phyloP scores from a whole-genome alignment of 2,113 vertebrate genomes.

The Glaucidium brasilianum region DNA sequence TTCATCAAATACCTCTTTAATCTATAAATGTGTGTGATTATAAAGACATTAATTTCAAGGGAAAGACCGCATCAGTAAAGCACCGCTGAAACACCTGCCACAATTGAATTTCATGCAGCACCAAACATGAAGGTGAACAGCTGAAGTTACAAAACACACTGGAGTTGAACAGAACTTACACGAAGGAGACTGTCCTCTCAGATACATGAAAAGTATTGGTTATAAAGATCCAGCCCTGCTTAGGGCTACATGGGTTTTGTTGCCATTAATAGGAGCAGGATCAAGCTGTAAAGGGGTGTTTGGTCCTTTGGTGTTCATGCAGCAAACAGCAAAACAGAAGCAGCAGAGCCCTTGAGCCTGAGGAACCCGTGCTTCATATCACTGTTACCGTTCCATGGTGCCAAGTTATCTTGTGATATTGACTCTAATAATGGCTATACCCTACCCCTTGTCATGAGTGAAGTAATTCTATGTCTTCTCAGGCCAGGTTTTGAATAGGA shows the following conservation, averaged over 20 bases:
- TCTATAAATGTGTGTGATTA: constrained; percentile 64
- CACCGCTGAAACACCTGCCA: not conserved
- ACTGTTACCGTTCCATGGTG: not conserved
- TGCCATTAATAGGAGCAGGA: not conserved
- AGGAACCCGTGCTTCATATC: not conserved
- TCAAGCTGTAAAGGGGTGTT: not conserved
- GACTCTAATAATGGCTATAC: not conserved
- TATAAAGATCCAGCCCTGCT: not conserved
- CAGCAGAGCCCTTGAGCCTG: not conserved
- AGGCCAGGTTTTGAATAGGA: not conserved
- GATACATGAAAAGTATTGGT: not conserved
- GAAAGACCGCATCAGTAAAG: constrained; percentile 42
- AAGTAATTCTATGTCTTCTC: not conserved
- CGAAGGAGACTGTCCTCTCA: not conserved
- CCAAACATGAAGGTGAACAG: not conserved
- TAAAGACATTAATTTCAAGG: constrained; percentile 58
- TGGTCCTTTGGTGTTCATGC: not conserved
- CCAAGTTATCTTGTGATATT: not conserved
- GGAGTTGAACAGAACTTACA: not conserved
- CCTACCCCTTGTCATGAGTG: not conserved
- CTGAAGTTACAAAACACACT: not conserved
- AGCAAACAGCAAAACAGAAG: not conserved
- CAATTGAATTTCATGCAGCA: constrained; percentile 48
- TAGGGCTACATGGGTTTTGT: not conserved
- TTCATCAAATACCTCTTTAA: constrained; percentile 65